Base-by-base conservation (phyloP, 2,888 invertebrate genomes). In the Acleris holmiana region DNA sequence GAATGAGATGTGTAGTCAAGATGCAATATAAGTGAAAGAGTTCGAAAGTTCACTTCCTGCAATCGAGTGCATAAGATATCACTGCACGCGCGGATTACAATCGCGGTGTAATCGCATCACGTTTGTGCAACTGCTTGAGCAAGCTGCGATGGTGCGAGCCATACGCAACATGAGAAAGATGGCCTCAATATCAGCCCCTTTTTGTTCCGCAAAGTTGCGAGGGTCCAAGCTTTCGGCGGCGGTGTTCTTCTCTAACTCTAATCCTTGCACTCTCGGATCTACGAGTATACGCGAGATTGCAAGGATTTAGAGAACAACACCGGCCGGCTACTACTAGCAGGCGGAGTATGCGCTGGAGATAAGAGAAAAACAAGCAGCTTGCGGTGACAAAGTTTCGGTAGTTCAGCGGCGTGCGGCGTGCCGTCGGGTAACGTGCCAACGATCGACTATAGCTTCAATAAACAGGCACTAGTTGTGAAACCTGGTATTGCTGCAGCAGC, bases 51-150 rank as follows among this genome's bases (percentile, higher is more conserved):
- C 76, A 77, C 80, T 85, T 87, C 84, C 84, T 84, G 78, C 74
- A 78, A 72, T 70, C 76, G 74, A 78, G 76, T 79, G 78, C 81
- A 81, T 82, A 85, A 85, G 82, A 84, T 85, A 84, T 82, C 81
- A 73, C 76, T 69, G 83, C 88, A 87, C 85, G 87, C 86, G 85
- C 83, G 85, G 85, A 85, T 87, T 87, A 86, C 85, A 88, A 89
- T 87, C 85, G 79, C 78, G 69, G 68, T 77, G 83, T 78, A 79
- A 81, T 83, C 84, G 81, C 79, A 74, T 73, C 76, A 72, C 73
- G 87, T 87, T 88, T 88, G 86, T 88, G 89, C 88, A 90, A 91
- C 80, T 72, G 77, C 82, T 84, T 87, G 88, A 85, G 89, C 88
- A 88, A 88, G 85, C 86, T 85, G 87, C 84, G 86, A 85, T 85